A percentile compares a stretch with the other conserved stretches of the same genome.
These are phyloP conservation scores for Gymnothorax reevesii DNA, from an alignment of 2,797 vertebrate species.

Conservation along the genomic window DNA sequence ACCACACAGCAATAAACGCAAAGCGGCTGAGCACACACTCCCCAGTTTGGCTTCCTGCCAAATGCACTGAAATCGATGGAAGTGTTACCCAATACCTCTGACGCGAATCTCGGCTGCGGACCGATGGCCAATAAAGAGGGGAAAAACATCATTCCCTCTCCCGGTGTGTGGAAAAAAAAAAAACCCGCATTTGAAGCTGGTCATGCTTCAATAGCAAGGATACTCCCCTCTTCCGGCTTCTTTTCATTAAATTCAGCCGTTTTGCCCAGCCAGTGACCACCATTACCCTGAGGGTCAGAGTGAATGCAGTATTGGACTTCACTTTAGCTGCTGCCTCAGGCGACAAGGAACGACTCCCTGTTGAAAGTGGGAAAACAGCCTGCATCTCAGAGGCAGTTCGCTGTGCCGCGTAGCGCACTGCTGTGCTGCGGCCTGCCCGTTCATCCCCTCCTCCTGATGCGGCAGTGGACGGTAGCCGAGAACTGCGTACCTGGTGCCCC, in stretches of 20 bases:
- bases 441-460: neutral
- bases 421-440: neutral
- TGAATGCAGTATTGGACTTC: neutral
- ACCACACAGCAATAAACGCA: neutral
- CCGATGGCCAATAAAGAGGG: neutral
- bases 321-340: neutral
- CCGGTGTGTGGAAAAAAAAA: neutral
- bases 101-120: neutral
- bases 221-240: neutral
- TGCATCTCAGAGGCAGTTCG: neutral
- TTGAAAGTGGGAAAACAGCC: neutral
- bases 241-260: neutral
- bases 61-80: neutral
- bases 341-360: neutral
- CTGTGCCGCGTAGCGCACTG: no score
- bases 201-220: neutral
- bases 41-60: neutral
- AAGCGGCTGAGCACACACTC: neutral
- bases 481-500: neutral
- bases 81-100: neutral
- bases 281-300: neutral
- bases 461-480: neutral
- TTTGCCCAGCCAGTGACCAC: neutral
- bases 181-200: neutral
- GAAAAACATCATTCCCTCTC: neutral